These are phyloP conservation scores for Galemys pyrenaicus DNA, from an alignment of 2,113 vertebrate species.

Conservation along the genomic window DNA sequence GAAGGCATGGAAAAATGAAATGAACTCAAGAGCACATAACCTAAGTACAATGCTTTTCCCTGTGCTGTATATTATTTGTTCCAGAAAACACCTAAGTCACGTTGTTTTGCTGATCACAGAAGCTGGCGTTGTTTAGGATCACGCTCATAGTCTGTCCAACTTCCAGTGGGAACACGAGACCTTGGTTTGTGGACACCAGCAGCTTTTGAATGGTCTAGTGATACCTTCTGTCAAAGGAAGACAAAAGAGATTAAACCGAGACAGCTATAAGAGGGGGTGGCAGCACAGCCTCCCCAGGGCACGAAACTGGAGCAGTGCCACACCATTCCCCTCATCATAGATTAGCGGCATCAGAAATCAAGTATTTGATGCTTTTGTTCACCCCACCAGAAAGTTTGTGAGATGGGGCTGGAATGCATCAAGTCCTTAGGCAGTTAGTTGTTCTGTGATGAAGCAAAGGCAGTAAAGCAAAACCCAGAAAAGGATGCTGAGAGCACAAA, in stretches of 20 bases:
- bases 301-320: background rate
- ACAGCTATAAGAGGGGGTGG: background rate
- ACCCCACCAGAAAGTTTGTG: background rate
- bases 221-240: constrained; percentile 2
- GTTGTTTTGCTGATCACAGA: constrained; percentile 67
- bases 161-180: constrained; percentile 15
- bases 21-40: background rate
- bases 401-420: background rate
- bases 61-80: background rate
- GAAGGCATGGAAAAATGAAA: background rate
- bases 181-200: constrained; percentile 53
- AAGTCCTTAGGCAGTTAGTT: background rate
- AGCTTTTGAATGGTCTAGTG: constrained; percentile 62
- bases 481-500: background rate
- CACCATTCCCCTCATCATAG: background rate
- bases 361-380: background rate
- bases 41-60: background rate
- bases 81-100: constrained; percentile 62
- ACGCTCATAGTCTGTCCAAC: background rate
- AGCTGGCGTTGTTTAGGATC: constrained; percentile 30
- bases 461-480: background rate
- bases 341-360: background rate
- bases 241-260: background rate
- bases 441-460: background rate
- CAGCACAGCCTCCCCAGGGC: background rate